Percentiles rank a stretch among this genome's conserved stretches.
Evolutionary conservation across 1,140 invertebrate genomes (phyloP).

Genomic region (Eufriesea mexicana): DNA sequence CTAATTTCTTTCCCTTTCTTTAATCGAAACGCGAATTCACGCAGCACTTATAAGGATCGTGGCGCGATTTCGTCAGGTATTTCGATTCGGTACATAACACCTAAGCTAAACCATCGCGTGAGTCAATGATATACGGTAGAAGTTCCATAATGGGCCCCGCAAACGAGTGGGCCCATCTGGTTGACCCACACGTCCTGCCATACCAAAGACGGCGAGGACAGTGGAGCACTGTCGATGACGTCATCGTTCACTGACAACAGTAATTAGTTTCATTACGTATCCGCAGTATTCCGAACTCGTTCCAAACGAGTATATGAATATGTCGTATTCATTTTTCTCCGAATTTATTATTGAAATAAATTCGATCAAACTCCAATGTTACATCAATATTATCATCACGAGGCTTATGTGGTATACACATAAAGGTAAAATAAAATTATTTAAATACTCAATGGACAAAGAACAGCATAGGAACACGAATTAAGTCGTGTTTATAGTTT

Average conservation of each 20-base stretch:
- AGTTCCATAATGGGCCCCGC: slow-evolving; percentile 9
- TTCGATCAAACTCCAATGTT: too few species aligned
- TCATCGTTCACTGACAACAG: slow-evolving; percentile 12
- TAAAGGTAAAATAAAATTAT: too few species aligned
- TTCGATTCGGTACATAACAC: not conserved
- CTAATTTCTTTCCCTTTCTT: too few species aligned
- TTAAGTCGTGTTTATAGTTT: too few species aligned
- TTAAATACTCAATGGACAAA: too few species aligned
- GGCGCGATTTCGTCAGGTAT: not conserved
- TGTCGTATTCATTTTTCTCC: too few species aligned
- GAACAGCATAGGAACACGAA: too few species aligned
- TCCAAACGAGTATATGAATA: too few species aligned
- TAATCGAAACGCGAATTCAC: not conserved
- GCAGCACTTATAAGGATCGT: not conserved
- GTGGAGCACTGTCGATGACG: slow-evolving; percentile 39
- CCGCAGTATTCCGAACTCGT: slow-evolving; percentile 66
- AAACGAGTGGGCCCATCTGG: slow-evolving; percentile 30
- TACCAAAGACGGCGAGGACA: slow-evolving; percentile 50
- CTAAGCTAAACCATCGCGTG: not conserved
- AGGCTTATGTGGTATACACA: too few species aligned
- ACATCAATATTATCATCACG: too few species aligned
- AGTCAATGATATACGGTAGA: slow-evolving; percentile 29
- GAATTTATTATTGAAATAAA: too few species aligned
- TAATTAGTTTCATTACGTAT: slow-evolving; percentile 66
- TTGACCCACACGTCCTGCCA: slow-evolving; percentile 38